Percentiles rank a stretch among this genome's conserved stretches.
phyloP scores from a whole-genome alignment of 2,797 vertebrate genomes.

The Ibycter americanus region DNA sequence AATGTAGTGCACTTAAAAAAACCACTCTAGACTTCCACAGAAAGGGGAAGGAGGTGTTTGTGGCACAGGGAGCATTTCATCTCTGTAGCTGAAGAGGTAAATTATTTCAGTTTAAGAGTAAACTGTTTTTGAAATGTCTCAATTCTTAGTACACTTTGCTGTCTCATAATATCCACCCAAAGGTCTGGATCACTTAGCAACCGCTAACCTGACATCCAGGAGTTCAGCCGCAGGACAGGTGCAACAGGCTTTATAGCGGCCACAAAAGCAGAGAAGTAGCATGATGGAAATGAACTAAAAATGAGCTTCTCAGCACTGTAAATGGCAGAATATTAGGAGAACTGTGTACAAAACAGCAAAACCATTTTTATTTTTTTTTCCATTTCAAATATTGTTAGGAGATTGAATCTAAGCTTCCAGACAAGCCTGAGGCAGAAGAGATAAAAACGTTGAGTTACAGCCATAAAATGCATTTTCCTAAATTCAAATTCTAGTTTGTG shows the following conservation, averaged over 20 bases:
- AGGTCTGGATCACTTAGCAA: not conserved
- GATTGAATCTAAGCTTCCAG: conserved; percentile 28
- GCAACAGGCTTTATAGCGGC: not conserved
- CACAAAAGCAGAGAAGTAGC: not conserved
- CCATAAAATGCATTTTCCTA: conserved; percentile 19
- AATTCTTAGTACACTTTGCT: not conserved
- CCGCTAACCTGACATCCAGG: not conserved
- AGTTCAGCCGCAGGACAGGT: not conserved
- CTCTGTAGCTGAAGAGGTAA: not conserved
- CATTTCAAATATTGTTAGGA: not conserved
- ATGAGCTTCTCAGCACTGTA: not conserved
- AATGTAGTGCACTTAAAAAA: not conserved
- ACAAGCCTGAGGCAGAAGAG: conserved; percentile 31
- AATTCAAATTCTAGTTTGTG: conserved; percentile 43
- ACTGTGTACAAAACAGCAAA: not conserved
- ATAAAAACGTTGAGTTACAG: not conserved
- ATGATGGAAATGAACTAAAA: conserved; percentile 24
- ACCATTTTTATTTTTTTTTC: not conserved
- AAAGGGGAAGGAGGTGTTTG: not conserved
- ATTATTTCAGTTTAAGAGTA: not conserved
- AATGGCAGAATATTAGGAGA: not conserved
- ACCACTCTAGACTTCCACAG: rapidly evolving
- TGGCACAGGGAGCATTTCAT: not conserved
- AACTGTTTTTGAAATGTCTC: not conserved
- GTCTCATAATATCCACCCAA: not conserved